These are phyloP conservation scores for Colletes latitarsis DNA, from an alignment of 1,140 invertebrate species.

Conservation along the genomic window DNA sequence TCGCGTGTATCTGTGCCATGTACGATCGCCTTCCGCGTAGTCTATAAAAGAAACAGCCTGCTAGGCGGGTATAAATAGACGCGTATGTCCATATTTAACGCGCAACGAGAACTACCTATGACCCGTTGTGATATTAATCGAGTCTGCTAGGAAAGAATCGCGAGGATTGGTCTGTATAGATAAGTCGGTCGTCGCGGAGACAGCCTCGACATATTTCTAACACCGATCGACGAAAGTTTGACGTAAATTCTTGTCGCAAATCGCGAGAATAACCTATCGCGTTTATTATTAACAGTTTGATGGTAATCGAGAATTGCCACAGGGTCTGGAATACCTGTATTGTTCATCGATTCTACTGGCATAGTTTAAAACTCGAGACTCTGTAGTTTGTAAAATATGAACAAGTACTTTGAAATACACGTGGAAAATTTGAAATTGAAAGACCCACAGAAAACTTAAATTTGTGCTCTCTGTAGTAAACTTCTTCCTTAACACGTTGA, in stretches of 20 bases:
- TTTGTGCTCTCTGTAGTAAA: no score
- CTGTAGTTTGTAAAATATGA: no score
- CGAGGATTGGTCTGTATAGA: background rate
- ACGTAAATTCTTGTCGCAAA: background rate
- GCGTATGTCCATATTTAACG: background rate
- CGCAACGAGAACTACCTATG: background rate
- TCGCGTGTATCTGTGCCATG: constrained; percentile 4
- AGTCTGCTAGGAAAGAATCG: background rate
- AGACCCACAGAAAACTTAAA: no score
- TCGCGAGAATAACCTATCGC: background rate
- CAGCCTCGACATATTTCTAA: background rate
- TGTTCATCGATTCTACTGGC: background rate
- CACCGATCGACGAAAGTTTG: background rate
- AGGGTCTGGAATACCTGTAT: no score
- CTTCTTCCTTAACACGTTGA: no score
- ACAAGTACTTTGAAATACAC: no score
- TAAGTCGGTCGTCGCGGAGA: background rate
- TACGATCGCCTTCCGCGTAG: constrained; percentile 13
- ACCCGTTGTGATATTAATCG: background rate
- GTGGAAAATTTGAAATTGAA: no score
- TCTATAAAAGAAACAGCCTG: constrained; percentile 11
- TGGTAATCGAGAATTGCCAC: background rate
- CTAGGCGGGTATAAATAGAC: background rate
- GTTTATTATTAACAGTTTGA: background rate
- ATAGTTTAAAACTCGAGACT: no score